Evolutionary conservation across 2,888 invertebrate genomes (phyloP), one percentile per base, ranked within the genome.

Genomic region (Meganola albula): DNA sequence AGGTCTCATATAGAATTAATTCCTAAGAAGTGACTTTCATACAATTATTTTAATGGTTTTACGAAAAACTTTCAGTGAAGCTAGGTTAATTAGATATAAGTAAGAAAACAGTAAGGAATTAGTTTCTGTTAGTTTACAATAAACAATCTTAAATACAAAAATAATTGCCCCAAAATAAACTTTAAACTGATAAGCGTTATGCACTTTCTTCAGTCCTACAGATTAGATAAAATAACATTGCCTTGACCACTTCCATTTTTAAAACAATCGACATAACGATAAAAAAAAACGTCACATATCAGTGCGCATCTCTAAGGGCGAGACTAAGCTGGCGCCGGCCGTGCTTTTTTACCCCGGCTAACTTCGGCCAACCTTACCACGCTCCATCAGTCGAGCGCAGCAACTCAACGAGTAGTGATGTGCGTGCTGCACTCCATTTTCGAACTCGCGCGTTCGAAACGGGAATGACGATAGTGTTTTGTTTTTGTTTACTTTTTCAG

Each of bases 251-350:
- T 32, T 10, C 24, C 20, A 27, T 12, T 24, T 24, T 10, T 43
- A 40, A 40, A 42, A 28, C 24, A 16, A 37, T 34, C 38, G 31
- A 36, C 32, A 40, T 36, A 44, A 66, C 74, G 76, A 75, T 74
- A 74, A 66, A 66, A 63, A 63, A n/a, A n/a, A n/a, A 54, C 54
- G 53, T 45, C 52, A 55, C 54, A 62, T 60, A 64, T 54, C 53
- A 44, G 39, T 36, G 70, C 63, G 66, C 84, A 80, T 80, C 85
- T 74, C 85, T 85, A 82, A 75, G 80, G 82, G 82, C 84, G 74
- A 78, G 82, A 77, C 80, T 58, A 63, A 66, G 62, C 63, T 85
- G 85, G 85, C 85, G 85, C 85, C 84, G 79, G 85, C 85, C 84
- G 79, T 59, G 68, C 77, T 80, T 83, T 83, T 83, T 84, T 80